phyloP scores from a whole-genome alignment of 2,888 invertebrate species.

The Drosophila anomelani region DNA sequence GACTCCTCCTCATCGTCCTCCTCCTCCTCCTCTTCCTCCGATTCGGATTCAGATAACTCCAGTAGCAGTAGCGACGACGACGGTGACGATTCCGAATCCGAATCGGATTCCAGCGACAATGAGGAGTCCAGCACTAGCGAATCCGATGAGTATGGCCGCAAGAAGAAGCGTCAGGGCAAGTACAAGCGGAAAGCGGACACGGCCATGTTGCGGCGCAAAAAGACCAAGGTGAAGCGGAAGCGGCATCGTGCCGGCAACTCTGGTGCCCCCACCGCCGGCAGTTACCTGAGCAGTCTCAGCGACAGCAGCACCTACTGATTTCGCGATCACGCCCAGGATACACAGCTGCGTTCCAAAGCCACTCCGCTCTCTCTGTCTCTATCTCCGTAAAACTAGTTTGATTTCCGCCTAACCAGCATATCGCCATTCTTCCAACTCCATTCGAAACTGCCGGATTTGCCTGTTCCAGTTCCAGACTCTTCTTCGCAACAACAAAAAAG shows the following conservation, averaged over 20 bases:
- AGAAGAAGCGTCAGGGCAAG: conserved; percentile 81
- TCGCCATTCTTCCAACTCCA: not conserved
- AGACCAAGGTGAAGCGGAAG: conserved; percentile 81
- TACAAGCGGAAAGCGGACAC: conserved; percentile 82
- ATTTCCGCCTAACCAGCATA: conserved; percentile 30
- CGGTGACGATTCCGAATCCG: conserved; percentile 42
- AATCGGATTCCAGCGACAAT: conserved; percentile 83
- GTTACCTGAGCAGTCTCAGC: conserved; percentile 74
- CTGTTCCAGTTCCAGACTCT: conserved; percentile 19
- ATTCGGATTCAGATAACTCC: conserved; percentile 26
- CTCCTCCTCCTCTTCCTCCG: conserved; percentile 40
- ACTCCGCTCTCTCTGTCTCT: conserved; percentile 21
- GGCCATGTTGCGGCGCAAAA: conserved; percentile 74
- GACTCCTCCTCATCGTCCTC: conserved; percentile 24
- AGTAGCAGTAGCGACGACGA: conserved; percentile 15
- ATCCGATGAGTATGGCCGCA: conserved; percentile 80
- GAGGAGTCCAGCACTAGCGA: conserved; percentile 83
- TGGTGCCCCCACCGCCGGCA: conserved; percentile 69
- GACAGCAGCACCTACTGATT: conserved; percentile 77
- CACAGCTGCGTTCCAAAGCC: conserved; percentile 54
- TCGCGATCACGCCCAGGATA: conserved; percentile 2
- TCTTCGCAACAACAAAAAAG: not conserved
- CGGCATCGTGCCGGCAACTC: conserved; percentile 71
- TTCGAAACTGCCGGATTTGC: conserved; percentile 19
- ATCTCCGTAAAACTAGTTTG: conserved; percentile 38